These are phyloP conservation scores for Helicoverpa armigera DNA, from an alignment of 1,140 invertebrate genomes.

Conservation along the genomic window DNA sequence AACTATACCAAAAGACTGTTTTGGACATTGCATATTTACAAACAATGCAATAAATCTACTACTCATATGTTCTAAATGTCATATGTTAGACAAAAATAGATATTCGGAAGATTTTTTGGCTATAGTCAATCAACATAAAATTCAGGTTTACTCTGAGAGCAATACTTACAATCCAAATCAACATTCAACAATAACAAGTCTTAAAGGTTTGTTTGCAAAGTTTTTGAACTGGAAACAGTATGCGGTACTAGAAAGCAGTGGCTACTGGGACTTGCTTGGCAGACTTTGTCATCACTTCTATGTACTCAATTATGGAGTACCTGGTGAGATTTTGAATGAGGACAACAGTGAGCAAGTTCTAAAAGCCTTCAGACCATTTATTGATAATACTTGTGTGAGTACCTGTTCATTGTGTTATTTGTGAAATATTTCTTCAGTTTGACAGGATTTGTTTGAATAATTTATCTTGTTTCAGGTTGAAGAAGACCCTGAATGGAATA, in stretches of 20 bases:
- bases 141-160: slow-evolving; percentile 59
- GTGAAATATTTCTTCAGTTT: background rate
- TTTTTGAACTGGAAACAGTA: slow-evolving; percentile 78
- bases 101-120: slow-evolving; percentile 40
- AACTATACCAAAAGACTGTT: slow-evolving; percentile 44
- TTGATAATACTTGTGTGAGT: slow-evolving; percentile 71
- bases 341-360: slow-evolving; percentile 67
- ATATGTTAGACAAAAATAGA: slow-evolving; percentile 55
- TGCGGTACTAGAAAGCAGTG: slow-evolving; percentile 61
- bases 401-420: background rate
- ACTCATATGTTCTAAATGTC: slow-evolving; percentile 73
- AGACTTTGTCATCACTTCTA: slow-evolving; percentile 77
- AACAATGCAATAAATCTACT: slow-evolving; percentile 62
- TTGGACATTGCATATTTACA: slow-evolving; percentile 64
- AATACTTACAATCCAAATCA: slow-evolving; percentile 56
- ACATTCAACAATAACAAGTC: slow-evolving; percentile 58
- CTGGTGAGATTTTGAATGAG: slow-evolving; percentile 69
- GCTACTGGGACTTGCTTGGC: slow-evolving; percentile 72
- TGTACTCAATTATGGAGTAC: slow-evolving; percentile 72
- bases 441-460: background rate
- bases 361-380: slow-evolving; percentile 67
- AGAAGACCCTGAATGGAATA: slow-evolving; percentile 62
- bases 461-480: slow-evolving; percentile 53
- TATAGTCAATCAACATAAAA: slow-evolving; percentile 55
- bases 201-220: slow-evolving; percentile 74